A percentile compares a stretch with the other conserved stretches of the same genome.
Conservation (phyloP, 2,113 vertebrate genomes). For the Mobula birostris region DNA sequence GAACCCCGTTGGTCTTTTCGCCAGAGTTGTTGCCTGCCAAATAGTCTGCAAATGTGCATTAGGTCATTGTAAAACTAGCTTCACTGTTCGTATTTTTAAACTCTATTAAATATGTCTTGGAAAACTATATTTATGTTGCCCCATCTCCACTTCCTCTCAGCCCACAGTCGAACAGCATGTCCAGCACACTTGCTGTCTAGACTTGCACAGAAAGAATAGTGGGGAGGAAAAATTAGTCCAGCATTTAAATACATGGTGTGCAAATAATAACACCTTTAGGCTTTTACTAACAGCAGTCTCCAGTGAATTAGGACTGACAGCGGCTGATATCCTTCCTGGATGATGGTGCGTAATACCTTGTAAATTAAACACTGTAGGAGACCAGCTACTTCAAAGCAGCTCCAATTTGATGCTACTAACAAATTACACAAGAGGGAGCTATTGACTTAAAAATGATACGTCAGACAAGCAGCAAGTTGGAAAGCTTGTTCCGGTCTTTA, state of each 20-base stretch:
- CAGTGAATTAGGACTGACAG: background rate
- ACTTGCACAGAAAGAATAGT: background rate
- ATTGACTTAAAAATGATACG: background rate
- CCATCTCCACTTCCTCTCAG: background rate
- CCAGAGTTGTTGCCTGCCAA: too few species aligned
- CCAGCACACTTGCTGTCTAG: background rate
- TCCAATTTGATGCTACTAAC: background rate
- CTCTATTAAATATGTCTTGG: too few species aligned
- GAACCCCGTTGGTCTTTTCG: too few species aligned
- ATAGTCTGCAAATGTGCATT: too few species aligned
- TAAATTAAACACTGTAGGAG: conserved; percentile 22
- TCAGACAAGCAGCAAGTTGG: background rate
- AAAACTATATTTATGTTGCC: too few species aligned
- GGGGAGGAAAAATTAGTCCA: background rate
- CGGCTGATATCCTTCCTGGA: background rate
- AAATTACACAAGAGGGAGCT: conserved; percentile 22
- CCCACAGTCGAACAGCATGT: background rate
- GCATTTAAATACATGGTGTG: conserved; percentile 6
- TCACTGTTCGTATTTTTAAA: too few species aligned
- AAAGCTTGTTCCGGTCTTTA: background rate
- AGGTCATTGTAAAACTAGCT: too few species aligned
- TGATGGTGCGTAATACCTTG: background rate
- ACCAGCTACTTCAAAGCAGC: background rate
- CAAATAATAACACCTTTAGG: conserved; percentile 4
- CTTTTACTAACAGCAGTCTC: background rate